Base-by-base conservation (phyloP, 92 coral and sea anemone genomes). In the Virgularia gustaviana region DNA sequence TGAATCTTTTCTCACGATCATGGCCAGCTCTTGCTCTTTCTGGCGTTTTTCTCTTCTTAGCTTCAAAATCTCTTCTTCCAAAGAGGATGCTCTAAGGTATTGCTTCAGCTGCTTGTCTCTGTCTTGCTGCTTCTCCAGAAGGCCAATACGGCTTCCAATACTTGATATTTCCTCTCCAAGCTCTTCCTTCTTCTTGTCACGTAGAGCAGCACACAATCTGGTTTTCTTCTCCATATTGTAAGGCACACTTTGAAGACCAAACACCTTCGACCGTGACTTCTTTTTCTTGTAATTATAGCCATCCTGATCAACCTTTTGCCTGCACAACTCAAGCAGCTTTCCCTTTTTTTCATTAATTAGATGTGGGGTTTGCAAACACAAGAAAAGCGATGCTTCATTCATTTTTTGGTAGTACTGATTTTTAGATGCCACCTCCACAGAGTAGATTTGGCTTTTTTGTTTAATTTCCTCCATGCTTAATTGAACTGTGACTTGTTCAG, bases 71-170 rank as follows among this genome's bases (percentile, higher is more conserved):
- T 57, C 63, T 57, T 57, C 63, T 57, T 57, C 63, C 63, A 57
- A 18, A 18, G 7, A 16, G 28, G 63, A 28, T 4, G 63, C 63
- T 27, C 16, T 22, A 0, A 57, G 7, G 32, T 9, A 57, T 33
- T 57, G 63, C 37, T 57, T 57, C 37, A 57, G 12, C 37, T 57
- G 63, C 37, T 10, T 12, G 4, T 57, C 63, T 33, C 63, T 57
- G 6, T n/a, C 28, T 16, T 27, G 19, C 12, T 57, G 63, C 63
- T 57, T 57, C 16, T 18, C 27, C 4, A 57, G 7, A 3, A 57
- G 16, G 2, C 11, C 32, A 3, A 57, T 57, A 4, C 63, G 5
- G 35, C 28, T 27, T 57, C 28, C 37, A 57, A 57, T 2, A 20
- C 63, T 57, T 2, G 63, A 2, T 0, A 57, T 57, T 2, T 57